Conservation (phyloP, 2,888 invertebrate genomes). For the Apamea monoglypha region DNA sequence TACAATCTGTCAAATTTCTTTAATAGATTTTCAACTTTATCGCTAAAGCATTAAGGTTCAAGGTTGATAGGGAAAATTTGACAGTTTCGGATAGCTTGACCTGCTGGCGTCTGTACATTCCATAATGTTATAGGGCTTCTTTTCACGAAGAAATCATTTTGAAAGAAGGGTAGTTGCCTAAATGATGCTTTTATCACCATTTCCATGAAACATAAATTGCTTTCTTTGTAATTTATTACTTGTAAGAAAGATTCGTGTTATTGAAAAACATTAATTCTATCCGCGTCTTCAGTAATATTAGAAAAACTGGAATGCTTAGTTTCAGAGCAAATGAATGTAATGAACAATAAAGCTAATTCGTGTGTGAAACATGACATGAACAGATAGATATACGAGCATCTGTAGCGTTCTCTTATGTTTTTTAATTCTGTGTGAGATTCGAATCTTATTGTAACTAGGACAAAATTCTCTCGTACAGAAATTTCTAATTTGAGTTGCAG, state of each 20-base stretch:
- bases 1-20: too few relatives aligned
- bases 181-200: neutral
- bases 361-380: constrained; percentile 58
- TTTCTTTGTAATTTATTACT: constrained; percentile 6
- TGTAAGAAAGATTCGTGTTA: constrained; percentile 15
- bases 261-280: constrained; percentile 36
- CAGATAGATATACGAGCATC: constrained; percentile 41
- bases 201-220: neutral
- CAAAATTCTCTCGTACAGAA: constrained; percentile 36
- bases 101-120: neutral
- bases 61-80: too few relatives aligned
- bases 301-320: constrained; percentile 46
- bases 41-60: too few relatives aligned
- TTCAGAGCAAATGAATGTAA: constrained; percentile 43
- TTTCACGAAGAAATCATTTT: neutral
- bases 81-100: too few relatives aligned
- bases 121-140: neutral
- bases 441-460: constrained; percentile 41
- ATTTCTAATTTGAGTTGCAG: constrained; percentile 50
- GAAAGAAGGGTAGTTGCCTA: neutral
- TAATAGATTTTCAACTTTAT: too few relatives aligned
- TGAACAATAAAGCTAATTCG: constrained; percentile 57
- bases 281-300: constrained; percentile 18
- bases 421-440: constrained; percentile 31
- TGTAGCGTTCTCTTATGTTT: constrained; percentile 39